Evolutionary conservation across 2,113 vertebrate genomes (phyloP), one percentile per base, ranked within the genome.

Genomic region (Thymallus thymallus): DNA sequence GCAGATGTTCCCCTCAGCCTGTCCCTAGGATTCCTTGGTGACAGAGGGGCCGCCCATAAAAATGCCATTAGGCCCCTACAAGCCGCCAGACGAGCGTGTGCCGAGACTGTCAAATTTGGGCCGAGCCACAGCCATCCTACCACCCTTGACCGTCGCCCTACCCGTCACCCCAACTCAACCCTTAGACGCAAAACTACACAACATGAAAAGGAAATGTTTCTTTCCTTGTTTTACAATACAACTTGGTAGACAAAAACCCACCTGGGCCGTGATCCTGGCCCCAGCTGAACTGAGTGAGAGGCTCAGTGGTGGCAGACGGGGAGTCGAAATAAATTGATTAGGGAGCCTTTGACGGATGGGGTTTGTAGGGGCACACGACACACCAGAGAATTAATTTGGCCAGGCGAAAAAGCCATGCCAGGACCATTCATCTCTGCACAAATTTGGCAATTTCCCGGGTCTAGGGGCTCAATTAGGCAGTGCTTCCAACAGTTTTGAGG

Each of bases 351-450:
- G 91, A 92, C 84, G 87, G 89, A 92, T 91, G 90, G 84, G 82
- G 78, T 86, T 85, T 80, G 86, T 80, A 81, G 89, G 87, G 86
- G 86, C 79, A 83, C 69, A 72, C 71, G 87, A 88, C 89, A 73
- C 86, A 78, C 80, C 77, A 76, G 82, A 89, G 89, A 88, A 92
- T 91, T 91, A 80, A 91, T 92, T 91, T 91, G 48, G 83, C 87
- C 56, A 20, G 82, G 61, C 73, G 85, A 85, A 83, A 74, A 73
- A 79, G 75, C 75, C 74, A 56, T 75, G 82, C 86, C 84, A 85
- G 85, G 76, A 85, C 87, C 87, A 91, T 92, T 85, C 81, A 80
- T 92, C 89, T 91, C 84, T 60, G 84, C 66, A 16, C 76, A 70
- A 81, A 81, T 89, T 82, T 91, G 86, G 87, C 90, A 84, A 75